These are phyloP conservation scores for Perca fluviatilis DNA, from an alignment of 2,113 vertebrate species.

Conservation along the genomic window DNA sequence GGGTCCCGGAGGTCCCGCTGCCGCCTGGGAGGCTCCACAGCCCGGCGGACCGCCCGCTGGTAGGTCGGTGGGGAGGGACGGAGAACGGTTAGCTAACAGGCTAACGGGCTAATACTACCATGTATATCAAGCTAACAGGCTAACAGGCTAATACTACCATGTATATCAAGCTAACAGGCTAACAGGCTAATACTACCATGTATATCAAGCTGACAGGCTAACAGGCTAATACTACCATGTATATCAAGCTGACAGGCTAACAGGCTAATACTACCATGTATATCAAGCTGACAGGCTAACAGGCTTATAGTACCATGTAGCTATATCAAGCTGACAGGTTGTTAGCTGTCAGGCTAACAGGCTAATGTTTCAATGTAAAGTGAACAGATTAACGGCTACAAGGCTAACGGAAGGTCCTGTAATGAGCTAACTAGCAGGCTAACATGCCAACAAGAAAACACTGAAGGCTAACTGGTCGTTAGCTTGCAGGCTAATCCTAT, in stretches of 20 bases:
- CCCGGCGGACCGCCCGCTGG: conserved; percentile 76
- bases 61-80: conserved; percentile 53
- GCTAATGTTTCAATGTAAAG: neutral
- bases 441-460: neutral
- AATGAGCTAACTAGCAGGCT: neutral
- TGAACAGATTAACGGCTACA: neutral
- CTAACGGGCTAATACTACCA: conserved; percentile 14
- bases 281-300: too few relatives aligned
- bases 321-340: too few relatives aligned
- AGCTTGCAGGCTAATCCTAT: neutral
- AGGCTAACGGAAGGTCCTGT: neutral
- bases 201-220: too few relatives aligned
- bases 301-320: too few relatives aligned
- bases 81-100: neutral
- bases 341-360: too few relatives aligned
- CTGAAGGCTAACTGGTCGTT: neutral
- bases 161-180: neutral
- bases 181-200: neutral
- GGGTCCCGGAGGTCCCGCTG: conserved; percentile 68
- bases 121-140: too few relatives aligned
- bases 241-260: conserved; percentile 6
- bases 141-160: too few relatives aligned
- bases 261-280: too few relatives aligned
- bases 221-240: neutral
- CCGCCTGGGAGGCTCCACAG: conserved; percentile 79